Evolutionary conservation across 2,797 vertebrate genomes (phyloP), one percentile per base, ranked within the genome.

Genomic region (Cirrhinus mrigala): DNA sequence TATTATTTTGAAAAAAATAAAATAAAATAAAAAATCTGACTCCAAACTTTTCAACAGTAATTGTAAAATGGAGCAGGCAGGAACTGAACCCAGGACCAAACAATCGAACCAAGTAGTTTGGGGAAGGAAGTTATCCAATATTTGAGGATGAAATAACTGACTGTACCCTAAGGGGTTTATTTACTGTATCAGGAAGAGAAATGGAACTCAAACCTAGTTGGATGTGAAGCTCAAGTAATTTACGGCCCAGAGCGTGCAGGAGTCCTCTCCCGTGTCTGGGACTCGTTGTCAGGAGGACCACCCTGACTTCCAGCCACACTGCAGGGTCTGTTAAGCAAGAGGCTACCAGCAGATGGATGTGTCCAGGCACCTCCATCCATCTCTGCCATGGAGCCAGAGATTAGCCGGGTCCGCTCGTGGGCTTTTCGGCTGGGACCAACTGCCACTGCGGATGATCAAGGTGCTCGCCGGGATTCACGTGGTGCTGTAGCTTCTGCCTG

Each of bases 261-360:
- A 90, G 83, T 90, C 82, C 69, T 89, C 79, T 89, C 52, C 12
- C 52, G 16, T 40, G 40, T 62, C 77, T 60, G 54, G 81, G 79
- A 84, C 85, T 78, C 52, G 62, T 85, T 82, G 84, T 89, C 82
- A 29, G 46, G 79, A 71, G 89, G 88, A 86, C 87, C 90, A 88
- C 44, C 82, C 84, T 79, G 62, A 44, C 48, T 58, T 62, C 85
- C 85, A 84, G 81, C 73, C 84, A 81, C 66, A 71, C 50, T 60
- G 75, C 84, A 88, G 90, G 86, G 83, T 87, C 83, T 80, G 81
- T 90, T 87, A 82, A 82, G 83, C 84, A 85, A 87, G 86, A 87
- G 66, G 81, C 81, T 77, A 86, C 89, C 85, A 87, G 74, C 90
- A 93, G 90, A 90, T 92, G 87, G 90, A 92, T 88, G 79, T 27